These are phyloP conservation scores for Gouania willdenowi DNA, from an alignment of 2,797 vertebrate species.

Conservation along the genomic window DNA sequence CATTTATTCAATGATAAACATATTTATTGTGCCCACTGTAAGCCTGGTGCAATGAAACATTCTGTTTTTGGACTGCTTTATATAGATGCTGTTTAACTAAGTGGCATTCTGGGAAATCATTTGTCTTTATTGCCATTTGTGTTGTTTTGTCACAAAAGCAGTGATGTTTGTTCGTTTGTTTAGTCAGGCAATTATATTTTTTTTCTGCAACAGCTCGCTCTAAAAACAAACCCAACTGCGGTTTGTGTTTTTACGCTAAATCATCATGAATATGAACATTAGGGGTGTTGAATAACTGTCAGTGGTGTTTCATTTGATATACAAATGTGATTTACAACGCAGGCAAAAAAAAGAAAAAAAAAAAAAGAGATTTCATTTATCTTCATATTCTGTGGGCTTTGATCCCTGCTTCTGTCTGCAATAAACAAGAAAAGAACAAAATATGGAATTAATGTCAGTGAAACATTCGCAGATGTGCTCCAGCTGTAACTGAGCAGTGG, in stretches of 20 bases:
- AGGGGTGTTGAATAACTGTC: conserved; percentile 35
- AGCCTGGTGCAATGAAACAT: conserved; percentile 18
- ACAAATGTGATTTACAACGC: conserved; percentile 32
- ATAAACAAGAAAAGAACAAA: conserved; percentile 35
- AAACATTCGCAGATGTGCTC: conserved; percentile 32
- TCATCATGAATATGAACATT: conserved; percentile 32
- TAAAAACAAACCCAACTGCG: conserved; percentile 13
- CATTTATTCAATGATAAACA: conserved; percentile 17
- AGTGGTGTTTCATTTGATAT: conserved; percentile 12
- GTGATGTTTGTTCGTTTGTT: conserved; percentile 25
- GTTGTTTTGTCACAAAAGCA: conserved; percentile 22
- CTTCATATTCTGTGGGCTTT: conserved; percentile 5
- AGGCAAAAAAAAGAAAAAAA: background rate
- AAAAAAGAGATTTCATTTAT: conserved; percentile 14
- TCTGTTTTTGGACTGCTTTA: conserved; percentile 11
- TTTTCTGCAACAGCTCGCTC: conserved; percentile 37
- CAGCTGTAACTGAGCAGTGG: conserved; percentile 38
- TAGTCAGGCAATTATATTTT: conserved; percentile 10
- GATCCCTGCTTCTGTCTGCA: conserved; percentile 18
- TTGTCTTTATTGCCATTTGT: conserved; percentile 26
- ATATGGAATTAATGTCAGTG: conserved; percentile 19
- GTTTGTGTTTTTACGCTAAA: conserved; percentile 34
- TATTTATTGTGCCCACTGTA: conserved; percentile 32
- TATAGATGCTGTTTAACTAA: conserved; percentile 15
- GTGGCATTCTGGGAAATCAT: conserved; percentile 21